These are phyloP conservation scores for Gnathonemus longibarbis DNA, from an alignment of 2,113 vertebrate genomes.

Conservation along the genomic window DNA sequence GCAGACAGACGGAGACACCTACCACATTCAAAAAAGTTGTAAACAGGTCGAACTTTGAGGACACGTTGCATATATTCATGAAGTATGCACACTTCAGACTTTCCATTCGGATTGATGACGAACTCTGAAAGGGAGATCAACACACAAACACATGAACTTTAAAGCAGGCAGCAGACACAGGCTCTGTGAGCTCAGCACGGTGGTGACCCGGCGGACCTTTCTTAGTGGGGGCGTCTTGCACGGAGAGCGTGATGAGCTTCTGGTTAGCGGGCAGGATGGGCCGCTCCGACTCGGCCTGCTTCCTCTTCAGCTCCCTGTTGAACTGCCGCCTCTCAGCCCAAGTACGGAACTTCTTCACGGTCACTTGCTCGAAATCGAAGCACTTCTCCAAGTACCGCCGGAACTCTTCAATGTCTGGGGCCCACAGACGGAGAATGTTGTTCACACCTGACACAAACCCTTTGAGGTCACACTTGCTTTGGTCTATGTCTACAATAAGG, in stretches of 20 bases:
- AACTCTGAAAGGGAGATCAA: constrained; percentile 68
- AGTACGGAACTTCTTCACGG: constrained; percentile 93
- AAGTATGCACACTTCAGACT: constrained; percentile 97
- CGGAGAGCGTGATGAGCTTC: constrained; percentile 94
- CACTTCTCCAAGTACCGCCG: constrained; percentile 84
- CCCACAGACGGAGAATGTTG: neutral
- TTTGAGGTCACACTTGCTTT: neutral
- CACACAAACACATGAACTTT: neutral
- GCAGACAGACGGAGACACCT: constrained; percentile 48
- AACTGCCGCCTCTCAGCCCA: constrained; percentile 96
- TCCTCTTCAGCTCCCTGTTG: constrained; percentile 95
- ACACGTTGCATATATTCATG: constrained; percentile 99
- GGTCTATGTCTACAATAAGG: neutral
- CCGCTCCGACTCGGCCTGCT: constrained; percentile 88
- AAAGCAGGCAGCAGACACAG: neutral
- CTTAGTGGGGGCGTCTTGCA: constrained; percentile 93
- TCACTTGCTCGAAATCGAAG: constrained; percentile 98
- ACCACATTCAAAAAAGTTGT: constrained; percentile 99
- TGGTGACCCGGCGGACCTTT: constrained; percentile 65
- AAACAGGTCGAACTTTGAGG: constrained; percentile 98
- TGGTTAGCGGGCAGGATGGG: constrained; percentile 95
- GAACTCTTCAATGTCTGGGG: constrained; percentile 83
- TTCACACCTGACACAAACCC: neutral
- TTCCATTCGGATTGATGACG: constrained; percentile 97
- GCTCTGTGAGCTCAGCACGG: neutral